phyloP scores from a whole-genome alignment of 2,113 vertebrate genomes.

The Acinonyx jubatus region DNA sequence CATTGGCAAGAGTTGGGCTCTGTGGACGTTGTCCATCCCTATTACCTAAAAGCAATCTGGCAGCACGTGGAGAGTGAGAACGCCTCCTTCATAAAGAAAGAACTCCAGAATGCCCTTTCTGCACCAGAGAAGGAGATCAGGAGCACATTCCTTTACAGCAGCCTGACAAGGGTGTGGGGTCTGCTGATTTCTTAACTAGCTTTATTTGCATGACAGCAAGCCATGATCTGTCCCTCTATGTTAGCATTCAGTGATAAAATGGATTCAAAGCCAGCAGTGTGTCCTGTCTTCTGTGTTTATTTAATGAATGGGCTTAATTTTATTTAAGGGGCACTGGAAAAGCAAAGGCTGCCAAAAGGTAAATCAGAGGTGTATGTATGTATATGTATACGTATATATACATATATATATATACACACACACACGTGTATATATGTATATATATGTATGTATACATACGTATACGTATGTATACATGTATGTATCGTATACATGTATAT shows the following conservation, averaged over 20 bases:
- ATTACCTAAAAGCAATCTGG: not conserved
- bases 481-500: fast-evolving
- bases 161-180: not conserved
- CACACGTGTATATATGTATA: too few species aligned
- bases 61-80: not conserved
- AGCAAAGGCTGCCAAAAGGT: not conserved
- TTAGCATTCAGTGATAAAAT: not conserved
- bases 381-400: not conserved
- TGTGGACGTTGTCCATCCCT: not conserved
- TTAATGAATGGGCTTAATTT: not conserved
- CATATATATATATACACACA: too few species aligned
- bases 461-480: fast-evolving
- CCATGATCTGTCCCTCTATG: not conserved
- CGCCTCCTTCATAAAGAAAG: not conserved
- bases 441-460: not conserved
- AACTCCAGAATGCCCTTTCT: not conserved
- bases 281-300: not conserved
- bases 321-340: not conserved
- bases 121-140: not conserved
- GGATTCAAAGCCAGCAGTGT: not conserved
- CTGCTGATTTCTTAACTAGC: not conserved
- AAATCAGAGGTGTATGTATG: not conserved
- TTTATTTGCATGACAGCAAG: not conserved
- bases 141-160: not conserved
- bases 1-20: not conserved